Percentiles rank a stretch among this genome's conserved stretches.
Conservation (phyloP, 2,797 vertebrate species). For the Pogoniulus pusillus region DNA sequence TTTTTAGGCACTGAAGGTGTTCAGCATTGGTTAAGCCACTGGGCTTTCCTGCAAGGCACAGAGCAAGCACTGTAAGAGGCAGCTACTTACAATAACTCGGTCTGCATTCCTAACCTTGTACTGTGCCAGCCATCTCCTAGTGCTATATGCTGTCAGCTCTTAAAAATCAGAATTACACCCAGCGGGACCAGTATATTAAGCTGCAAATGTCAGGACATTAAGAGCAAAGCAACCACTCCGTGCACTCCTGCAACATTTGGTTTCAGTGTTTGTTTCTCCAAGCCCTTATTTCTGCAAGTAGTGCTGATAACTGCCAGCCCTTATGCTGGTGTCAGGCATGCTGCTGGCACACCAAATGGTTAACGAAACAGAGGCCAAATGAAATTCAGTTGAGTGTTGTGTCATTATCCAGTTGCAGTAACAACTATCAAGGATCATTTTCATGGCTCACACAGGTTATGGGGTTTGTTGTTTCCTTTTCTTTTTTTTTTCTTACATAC, state of each 20-base stretch:
- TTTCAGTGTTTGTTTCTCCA: background rate
- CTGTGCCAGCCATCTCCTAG: background rate
- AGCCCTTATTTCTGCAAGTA: background rate
- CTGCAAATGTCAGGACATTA: background rate
- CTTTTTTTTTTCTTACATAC: slow-evolving; percentile 21
- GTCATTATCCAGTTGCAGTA: background rate
- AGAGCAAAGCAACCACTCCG: background rate
- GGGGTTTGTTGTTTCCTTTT: background rate
- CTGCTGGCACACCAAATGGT: background rate
- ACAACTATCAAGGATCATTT: background rate
- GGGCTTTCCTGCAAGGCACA: background rate
- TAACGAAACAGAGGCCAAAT: background rate
- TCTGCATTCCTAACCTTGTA: background rate
- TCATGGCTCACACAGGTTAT: background rate
- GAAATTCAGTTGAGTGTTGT: background rate
- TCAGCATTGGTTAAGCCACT: background rate
- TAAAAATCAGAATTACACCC: background rate
- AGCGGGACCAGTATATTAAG: background rate
- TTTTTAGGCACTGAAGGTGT: background rate
- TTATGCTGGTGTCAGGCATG: background rate
- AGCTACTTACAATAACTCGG: background rate
- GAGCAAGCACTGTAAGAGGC: background rate
- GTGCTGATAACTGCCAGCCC: background rate
- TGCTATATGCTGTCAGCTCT: background rate
- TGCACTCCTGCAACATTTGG: background rate